Percentiles rank a stretch among this genome's conserved stretches.
Conservation (phyloP, 2,113 vertebrate species). For the Spea bombifrons region DNA sequence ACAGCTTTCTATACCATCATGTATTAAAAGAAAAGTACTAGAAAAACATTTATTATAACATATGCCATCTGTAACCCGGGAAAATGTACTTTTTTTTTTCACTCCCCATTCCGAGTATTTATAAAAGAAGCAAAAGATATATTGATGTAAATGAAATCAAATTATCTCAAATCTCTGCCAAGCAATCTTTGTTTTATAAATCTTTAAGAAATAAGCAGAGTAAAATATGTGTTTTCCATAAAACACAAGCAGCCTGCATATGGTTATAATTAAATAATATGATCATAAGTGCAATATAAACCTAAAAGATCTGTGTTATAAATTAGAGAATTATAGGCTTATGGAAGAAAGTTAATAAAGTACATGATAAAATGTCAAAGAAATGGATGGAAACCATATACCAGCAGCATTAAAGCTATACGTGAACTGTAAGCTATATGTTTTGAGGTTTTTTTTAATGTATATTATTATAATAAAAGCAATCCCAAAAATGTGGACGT, state of each 20-base stretch:
- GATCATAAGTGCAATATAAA: slow-evolving; percentile 42
- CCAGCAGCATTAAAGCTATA: slow-evolving; percentile 29
- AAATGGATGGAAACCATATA: slow-evolving; percentile 45
- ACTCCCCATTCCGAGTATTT: background rate
- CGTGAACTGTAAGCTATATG: slow-evolving; percentile 21
- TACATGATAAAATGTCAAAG: slow-evolving; percentile 48
- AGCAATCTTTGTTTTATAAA: slow-evolving; percentile 35
- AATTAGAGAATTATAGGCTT: slow-evolving; percentile 47
- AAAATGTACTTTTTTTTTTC: slow-evolving; percentile 5
- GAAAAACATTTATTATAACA: slow-evolving; percentile 11
- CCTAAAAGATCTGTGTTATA: slow-evolving; percentile 45
- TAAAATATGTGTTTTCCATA: slow-evolving; percentile 44
- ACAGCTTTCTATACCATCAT: slow-evolving; percentile 8
- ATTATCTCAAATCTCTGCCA: slow-evolving; percentile 27
- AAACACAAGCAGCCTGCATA: slow-evolving; percentile 34
- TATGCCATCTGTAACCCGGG: slow-evolving; percentile 21
- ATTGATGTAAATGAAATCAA: slow-evolving; percentile 40
- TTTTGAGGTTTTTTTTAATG: slow-evolving; percentile 13
- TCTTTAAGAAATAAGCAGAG: slow-evolving; percentile 22
- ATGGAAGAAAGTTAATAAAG: slow-evolving; percentile 43
- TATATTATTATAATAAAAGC: slow-evolving; percentile 18
- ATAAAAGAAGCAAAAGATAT: slow-evolving; percentile 26
- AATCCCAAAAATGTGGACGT: slow-evolving; percentile 18
- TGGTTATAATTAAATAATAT: slow-evolving; percentile 50
- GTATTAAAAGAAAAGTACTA: slow-evolving; percentile 1